Evolutionary conservation across 1,140 invertebrate species (phyloP).

Genomic region (Centruroides sculpturatus): DNA sequence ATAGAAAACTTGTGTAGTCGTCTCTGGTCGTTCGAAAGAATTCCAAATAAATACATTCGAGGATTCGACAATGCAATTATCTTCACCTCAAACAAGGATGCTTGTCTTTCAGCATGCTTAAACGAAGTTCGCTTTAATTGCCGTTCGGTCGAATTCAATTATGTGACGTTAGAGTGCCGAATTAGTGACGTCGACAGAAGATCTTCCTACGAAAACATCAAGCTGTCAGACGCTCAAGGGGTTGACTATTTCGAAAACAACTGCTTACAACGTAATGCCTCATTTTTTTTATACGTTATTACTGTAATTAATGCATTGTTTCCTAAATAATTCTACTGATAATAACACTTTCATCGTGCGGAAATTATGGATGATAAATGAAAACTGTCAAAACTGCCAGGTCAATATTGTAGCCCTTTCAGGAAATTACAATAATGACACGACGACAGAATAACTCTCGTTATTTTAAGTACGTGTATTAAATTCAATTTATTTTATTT

Average conservation of each 20-base stretch:
- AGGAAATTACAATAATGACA: too few species aligned
- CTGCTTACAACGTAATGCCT: constrained; percentile 44
- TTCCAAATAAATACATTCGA: constrained; percentile 78
- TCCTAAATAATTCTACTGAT: too few species aligned
- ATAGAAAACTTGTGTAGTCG: constrained; percentile 74
- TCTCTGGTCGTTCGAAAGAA: constrained; percentile 82
- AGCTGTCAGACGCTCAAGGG: constrained; percentile 73
- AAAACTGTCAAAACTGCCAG: too few species aligned
- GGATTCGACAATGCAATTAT: constrained; percentile 80
- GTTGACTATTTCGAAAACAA: constrained; percentile 92
- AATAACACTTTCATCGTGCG: too few species aligned
- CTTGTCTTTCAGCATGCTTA: constrained; percentile 75
- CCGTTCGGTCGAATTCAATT: constrained; percentile 83
- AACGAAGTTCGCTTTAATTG: constrained; percentile 85
- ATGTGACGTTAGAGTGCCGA: constrained; percentile 76
- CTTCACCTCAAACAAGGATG: constrained; percentile 85
- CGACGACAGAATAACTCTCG: too few species aligned
- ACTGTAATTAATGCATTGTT: too few species aligned
- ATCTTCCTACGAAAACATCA: constrained; percentile 50
- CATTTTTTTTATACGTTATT: too few species aligned
- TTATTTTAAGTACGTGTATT: too few species aligned
- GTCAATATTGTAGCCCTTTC: too few species aligned
- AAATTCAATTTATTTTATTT: background rate
- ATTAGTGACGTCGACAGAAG: constrained; percentile 74
- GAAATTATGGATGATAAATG: too few species aligned